These are phyloP conservation scores for Eulemur rubriventer DNA, from an alignment of 2,797 vertebrate species.

Conservation along the genomic window DNA sequence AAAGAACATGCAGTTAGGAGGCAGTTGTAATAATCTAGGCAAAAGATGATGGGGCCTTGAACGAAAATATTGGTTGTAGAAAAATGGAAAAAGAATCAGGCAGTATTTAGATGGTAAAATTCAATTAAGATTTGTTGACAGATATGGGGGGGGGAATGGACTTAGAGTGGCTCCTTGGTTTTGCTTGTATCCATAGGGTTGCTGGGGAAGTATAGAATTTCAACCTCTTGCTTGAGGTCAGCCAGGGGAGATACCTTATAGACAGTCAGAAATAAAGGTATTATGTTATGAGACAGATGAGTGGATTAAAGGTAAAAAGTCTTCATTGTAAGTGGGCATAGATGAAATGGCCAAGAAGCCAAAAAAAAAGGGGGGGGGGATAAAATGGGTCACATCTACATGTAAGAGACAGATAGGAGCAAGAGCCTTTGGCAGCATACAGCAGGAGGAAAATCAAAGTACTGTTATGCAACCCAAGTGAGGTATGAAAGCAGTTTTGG, in stretches of 20 bases:
- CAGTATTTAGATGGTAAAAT: slow-evolving; percentile 3
- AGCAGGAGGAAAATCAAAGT: not conserved
- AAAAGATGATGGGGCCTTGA: not conserved
- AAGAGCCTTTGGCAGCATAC: not conserved
- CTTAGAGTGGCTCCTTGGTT: not conserved
- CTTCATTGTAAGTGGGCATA: not conserved
- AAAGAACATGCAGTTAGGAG: not conserved
- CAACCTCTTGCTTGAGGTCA: slow-evolving; percentile 4
- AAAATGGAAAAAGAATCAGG: not conserved
- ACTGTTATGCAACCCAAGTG: not conserved
- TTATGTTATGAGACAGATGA: not conserved
- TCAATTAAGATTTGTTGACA: not conserved
- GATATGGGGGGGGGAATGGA: not conserved
- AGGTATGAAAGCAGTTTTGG: not conserved
- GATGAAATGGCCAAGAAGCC: not conserved
- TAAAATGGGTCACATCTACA: not conserved
- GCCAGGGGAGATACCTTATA: not conserved
- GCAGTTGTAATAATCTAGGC: not conserved
- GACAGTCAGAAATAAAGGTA: slow-evolving; percentile 18
- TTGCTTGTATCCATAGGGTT: not conserved
- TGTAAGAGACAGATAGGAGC: not conserved
- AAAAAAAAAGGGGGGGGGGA: not conserved
- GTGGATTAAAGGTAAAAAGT: not conserved
- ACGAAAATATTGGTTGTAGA: not conserved
- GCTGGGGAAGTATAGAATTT: not conserved